These are phyloP conservation scores for Ormyrus pomaceus DNA, from an alignment of 2,888 invertebrate species.

Conservation along the genomic window DNA sequence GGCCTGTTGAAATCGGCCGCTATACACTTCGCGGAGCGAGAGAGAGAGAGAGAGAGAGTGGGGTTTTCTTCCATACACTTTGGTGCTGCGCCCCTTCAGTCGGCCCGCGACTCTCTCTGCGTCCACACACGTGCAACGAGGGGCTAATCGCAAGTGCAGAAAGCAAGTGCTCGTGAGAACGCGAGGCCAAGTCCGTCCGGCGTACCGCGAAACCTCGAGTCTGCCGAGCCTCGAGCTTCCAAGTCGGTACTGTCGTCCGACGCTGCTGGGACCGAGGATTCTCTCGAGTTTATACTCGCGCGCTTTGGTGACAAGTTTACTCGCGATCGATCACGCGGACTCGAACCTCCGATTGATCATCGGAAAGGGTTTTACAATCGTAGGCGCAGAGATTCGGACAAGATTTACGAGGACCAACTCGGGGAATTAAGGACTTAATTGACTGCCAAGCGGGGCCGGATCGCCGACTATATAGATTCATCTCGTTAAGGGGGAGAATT, in stretches of 20 bases:
- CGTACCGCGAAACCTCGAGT: too few relatives aligned
- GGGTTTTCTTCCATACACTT: slow-evolving; percentile 66
- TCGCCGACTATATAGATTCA: neutral
- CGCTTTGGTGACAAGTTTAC: neutral
- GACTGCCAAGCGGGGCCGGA: neutral
- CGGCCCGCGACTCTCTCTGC: slow-evolving; percentile 73
- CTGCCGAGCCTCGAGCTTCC: too few relatives aligned
- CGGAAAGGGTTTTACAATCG: neutral
- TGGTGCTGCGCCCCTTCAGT: slow-evolving; percentile 67
- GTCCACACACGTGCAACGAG: slow-evolving; percentile 55
- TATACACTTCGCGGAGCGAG: slow-evolving; percentile 67
- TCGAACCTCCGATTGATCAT: neutral
- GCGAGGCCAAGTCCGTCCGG: too few relatives aligned
- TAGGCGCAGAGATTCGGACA: neutral
- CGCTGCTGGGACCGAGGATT: too few relatives aligned
- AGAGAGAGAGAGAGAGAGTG: slow-evolving; percentile 65
- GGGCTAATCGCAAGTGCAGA: too few relatives aligned
- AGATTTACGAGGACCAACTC: slow-evolving; percentile 28
- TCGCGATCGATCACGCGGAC: slow-evolving; percentile 6
- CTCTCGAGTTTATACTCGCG: neutral
- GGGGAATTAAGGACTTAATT: slow-evolving; percentile 24
- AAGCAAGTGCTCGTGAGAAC: too few relatives aligned
- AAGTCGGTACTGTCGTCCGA: too few relatives aligned
- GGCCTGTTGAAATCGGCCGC: slow-evolving; percentile 56
- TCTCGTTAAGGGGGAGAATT: neutral